Conservation (phyloP, 2,797 vertebrate species). For the Danio choprae region DNA sequence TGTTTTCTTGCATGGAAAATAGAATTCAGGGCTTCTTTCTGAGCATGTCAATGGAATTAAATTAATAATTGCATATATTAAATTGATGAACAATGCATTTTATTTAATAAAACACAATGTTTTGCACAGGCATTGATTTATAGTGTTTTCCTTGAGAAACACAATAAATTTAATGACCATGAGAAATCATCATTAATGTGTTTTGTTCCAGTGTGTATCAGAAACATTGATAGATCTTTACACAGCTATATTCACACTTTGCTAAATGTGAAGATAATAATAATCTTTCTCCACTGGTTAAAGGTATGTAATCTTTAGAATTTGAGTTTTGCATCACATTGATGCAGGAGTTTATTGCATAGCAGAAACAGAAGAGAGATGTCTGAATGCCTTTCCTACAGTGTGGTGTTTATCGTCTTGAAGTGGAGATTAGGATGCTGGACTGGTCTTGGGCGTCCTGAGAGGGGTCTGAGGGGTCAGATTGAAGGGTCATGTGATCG, state of each 20-base stretch:
- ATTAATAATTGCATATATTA: conserved; percentile 15
- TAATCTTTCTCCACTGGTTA: background rate
- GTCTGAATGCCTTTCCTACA: background rate
- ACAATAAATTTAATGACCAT: conserved; percentile 33
- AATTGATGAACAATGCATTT: conserved; percentile 3
- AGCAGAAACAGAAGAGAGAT: background rate
- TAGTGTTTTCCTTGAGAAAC: conserved; percentile 34
- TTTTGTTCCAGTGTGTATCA: conserved; percentile 17
- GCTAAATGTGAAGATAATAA: background rate
- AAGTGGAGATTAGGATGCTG: conserved; percentile 26
- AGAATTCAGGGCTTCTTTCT: background rate
- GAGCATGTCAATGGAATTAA: background rate
- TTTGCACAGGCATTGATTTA: conserved; percentile 26
- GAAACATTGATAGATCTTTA: conserved; percentile 30
- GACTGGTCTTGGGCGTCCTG: conserved; percentile 30
- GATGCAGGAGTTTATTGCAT: background rate
- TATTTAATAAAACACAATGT: conserved; percentile 3
- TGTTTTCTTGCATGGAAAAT: background rate
- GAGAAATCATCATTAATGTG: conserved; percentile 18
- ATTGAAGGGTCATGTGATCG: conserved; percentile 43
- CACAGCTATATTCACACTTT: conserved; percentile 23
- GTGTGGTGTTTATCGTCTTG: background rate
- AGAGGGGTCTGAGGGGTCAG: conserved; percentile 39
- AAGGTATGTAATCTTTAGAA: conserved; percentile 1
- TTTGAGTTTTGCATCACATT: background rate